Conservation (phyloP, 2,797 vertebrate genomes). For the Toxotes lorentzi region DNA sequence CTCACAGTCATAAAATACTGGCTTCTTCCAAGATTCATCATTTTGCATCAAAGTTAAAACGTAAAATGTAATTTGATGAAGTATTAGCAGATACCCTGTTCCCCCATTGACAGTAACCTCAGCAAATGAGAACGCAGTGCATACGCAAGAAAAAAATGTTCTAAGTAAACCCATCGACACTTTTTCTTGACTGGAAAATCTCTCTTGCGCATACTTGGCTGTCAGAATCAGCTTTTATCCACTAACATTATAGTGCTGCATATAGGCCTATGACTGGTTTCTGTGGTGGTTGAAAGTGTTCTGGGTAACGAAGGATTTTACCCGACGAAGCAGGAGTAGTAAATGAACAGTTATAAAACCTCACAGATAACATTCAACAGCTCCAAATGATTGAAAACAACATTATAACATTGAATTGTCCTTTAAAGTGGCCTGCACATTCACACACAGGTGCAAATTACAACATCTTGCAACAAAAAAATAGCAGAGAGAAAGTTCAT, state of each 20-base stretch:
- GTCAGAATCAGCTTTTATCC: conserved; percentile 8
- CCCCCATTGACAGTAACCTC: too few species aligned
- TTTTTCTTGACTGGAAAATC: not conserved
- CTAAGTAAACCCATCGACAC: not conserved
- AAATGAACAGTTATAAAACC: not conserved
- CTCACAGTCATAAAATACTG: not conserved
- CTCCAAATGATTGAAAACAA: not conserved
- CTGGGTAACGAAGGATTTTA: not conserved
- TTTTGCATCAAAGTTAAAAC: not conserved
- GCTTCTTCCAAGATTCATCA: not conserved
- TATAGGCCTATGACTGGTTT: not conserved
- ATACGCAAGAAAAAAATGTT: not conserved
- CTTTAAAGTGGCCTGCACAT: not conserved
- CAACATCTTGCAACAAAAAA: conserved; percentile 19
- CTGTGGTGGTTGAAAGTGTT: conserved; percentile 4
- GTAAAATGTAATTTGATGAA: not conserved
- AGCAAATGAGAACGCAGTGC: not conserved
- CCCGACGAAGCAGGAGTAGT: not conserved
- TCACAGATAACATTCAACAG: not conserved
- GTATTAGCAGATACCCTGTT: too few species aligned
- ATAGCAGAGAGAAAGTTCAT: not conserved
- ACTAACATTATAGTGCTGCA: not conserved
- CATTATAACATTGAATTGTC: not conserved
- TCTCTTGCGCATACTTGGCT: not conserved
- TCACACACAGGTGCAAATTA: not conserved